phyloP scores from a whole-genome alignment of 2,113 vertebrate species.

The Cyanocitta stelleri region DNA sequence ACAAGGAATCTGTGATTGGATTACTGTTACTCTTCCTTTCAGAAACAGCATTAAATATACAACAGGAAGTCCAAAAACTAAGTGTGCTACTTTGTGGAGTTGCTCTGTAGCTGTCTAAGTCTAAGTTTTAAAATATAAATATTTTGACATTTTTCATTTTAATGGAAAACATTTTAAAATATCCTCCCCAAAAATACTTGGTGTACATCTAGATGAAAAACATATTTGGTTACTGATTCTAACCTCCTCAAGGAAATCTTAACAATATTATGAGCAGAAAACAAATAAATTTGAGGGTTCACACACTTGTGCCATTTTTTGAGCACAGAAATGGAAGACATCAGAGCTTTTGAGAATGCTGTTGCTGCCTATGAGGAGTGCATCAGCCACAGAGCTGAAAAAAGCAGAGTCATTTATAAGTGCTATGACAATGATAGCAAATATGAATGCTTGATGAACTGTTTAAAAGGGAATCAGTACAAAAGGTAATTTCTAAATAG shows the following conservation, averaged over 20 bases:
- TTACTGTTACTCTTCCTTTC: neutral
- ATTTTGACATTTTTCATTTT: neutral
- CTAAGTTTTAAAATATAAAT: neutral
- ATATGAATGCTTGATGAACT: neutral
- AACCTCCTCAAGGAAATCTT: neutral
- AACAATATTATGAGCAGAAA: neutral
- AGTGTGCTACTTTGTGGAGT: neutral
- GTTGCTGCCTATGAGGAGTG: neutral
- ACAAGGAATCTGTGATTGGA: neutral
- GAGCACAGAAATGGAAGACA: neutral
- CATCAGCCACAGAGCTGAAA: neutral
- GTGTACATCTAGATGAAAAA: neutral
- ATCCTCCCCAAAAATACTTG: neutral
- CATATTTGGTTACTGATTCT: neutral
- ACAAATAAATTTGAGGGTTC: neutral
- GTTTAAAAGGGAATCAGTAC: neutral
- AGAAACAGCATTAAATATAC: neutral
- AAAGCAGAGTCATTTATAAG: neutral
- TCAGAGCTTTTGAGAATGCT: neutral
- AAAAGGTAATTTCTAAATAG: neutral
- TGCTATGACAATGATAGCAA: neutral
- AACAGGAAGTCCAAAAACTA: neutral
- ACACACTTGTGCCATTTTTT: neutral
- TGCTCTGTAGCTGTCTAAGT: neutral
- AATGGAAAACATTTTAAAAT: neutral